phyloP scores from a whole-genome alignment of 2,888 invertebrate species.

The Fragum whitleyi region DNA sequence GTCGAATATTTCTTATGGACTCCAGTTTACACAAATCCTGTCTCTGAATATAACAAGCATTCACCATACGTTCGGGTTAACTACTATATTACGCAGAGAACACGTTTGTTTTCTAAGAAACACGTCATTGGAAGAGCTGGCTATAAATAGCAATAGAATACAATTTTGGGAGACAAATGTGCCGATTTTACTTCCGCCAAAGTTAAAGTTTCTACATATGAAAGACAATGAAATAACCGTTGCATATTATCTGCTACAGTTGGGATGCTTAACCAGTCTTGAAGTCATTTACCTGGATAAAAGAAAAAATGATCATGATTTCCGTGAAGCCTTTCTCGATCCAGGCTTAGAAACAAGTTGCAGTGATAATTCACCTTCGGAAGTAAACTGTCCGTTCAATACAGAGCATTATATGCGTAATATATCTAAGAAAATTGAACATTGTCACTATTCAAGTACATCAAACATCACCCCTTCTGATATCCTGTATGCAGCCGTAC shows the following conservation, averaged over 20 bases:
- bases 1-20: slow-evolving; percentile 43
- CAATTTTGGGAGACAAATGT: slow-evolving; percentile 32
- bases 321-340: neutral
- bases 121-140: no score
- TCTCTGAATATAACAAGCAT: slow-evolving; percentile 37
- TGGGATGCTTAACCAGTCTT: slow-evolving; percentile 18
- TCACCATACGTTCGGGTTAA: slow-evolving; percentile 42
- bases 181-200: slow-evolving; percentile 15
- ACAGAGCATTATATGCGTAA: slow-evolving; percentile 10
- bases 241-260: slow-evolving; percentile 39
- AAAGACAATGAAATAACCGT: no score
- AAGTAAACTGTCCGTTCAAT: slow-evolving; percentile 28
- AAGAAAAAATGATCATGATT: slow-evolving; percentile 15
- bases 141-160: slow-evolving; percentile 39
- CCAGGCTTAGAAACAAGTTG: neutral
- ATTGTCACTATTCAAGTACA: slow-evolving; percentile 18
- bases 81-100: slow-evolving; percentile 15
- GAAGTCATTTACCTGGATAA: slow-evolving; percentile 7
- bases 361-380: neutral
- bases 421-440: neutral
- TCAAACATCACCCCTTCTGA: neutral
- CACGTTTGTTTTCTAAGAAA: slow-evolving; percentile 53
- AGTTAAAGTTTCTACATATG: slow-evolving; percentile 17
- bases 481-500: neutral
- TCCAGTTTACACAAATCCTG: slow-evolving; percentile 47